phyloP scores from a whole-genome alignment of 2,113 vertebrate species.

The Myrmecobius fasciatus region DNA sequence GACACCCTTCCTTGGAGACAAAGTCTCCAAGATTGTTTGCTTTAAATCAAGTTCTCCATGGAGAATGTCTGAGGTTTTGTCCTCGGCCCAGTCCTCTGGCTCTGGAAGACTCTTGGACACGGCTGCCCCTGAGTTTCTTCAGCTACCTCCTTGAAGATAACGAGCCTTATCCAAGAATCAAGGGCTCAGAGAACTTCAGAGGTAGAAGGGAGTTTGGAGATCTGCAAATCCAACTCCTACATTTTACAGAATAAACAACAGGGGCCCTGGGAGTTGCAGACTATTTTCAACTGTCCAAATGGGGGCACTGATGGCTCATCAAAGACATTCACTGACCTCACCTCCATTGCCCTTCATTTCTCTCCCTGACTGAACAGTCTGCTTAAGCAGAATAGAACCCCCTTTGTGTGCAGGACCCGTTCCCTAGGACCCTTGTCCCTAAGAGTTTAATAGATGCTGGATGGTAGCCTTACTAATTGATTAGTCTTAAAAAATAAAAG shows the following conservation, averaged over 20 bases:
- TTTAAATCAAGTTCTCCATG: slow-evolving; percentile 59
- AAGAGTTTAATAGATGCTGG: background rate
- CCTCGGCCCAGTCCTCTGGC: background rate
- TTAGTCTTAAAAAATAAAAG: too few species aligned
- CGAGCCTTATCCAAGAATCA: background rate
- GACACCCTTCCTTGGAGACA: slow-evolving; percentile 60
- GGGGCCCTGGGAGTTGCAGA: background rate
- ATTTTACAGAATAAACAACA: background rate
- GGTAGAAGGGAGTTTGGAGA: background rate
- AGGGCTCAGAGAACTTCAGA: background rate
- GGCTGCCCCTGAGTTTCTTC: background rate
- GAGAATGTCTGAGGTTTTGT: slow-evolving; percentile 30
- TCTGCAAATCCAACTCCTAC: background rate
- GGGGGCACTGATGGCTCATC: background rate
- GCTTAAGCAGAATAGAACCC: background rate
- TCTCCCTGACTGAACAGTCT: background rate
- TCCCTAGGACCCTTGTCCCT: background rate
- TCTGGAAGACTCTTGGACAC: background rate
- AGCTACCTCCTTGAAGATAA: background rate
- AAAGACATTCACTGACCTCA: background rate
- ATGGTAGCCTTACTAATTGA: slow-evolving; percentile 50
- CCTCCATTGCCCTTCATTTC: background rate
- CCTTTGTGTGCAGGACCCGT: background rate
- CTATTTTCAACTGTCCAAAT: background rate
- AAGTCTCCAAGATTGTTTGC: slow-evolving; percentile 48